phyloP scores from a whole-genome alignment of 2,797 vertebrate species.

The Epinephelus awoara region DNA sequence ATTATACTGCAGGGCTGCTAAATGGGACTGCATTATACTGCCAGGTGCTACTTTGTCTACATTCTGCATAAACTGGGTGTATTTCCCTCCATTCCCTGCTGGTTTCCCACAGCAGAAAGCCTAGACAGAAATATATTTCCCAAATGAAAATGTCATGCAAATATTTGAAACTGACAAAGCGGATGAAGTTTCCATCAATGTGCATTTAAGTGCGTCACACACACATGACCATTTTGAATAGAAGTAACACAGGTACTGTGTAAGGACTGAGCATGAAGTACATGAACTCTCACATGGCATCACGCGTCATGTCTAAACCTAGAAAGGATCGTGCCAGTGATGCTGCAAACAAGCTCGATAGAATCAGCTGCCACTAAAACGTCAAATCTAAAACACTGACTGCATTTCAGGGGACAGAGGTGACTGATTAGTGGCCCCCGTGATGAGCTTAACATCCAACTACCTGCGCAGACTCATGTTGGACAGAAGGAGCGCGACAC shows the following conservation, averaged over 20 bases:
- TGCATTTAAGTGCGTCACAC: not conserved
- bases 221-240: not conserved
- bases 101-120: not conserved
- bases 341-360: not conserved
- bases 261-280: not conserved
- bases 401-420: not conserved
- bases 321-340: not conserved
- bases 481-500: not conserved
- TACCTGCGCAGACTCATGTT: conserved; percentile 1
- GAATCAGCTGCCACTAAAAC: not conserved
- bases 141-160: conserved; percentile 16
- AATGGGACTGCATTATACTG: not conserved
- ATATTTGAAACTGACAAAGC: not conserved
- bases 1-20: not conserved
- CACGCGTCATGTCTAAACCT: too few species aligned
- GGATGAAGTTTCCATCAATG: not conserved
- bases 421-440: conserved; percentile 3
- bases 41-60: conserved; percentile 9
- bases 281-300: not conserved
- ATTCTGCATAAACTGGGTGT: not conserved
- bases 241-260: not conserved
- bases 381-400: not conserved
- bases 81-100: not conserved
- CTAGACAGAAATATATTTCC: not conserved
- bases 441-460: not conserved